These are phyloP conservation scores for Drosophila rhopaloa DNA, from an alignment of 1,140 invertebrate species.

Conservation along the genomic window DNA sequence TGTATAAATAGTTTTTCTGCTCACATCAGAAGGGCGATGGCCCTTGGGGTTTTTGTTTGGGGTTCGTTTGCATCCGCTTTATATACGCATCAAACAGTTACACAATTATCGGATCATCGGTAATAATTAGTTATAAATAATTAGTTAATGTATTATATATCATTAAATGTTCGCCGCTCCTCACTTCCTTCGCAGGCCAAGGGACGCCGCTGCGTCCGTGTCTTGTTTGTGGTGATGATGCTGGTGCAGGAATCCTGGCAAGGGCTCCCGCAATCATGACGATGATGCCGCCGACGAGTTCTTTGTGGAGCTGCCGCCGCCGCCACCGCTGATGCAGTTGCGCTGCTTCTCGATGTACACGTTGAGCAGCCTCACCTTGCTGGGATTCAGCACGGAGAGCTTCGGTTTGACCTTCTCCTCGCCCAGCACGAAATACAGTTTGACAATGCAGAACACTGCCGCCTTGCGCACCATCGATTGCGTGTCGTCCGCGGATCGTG, in stretches of 20 bases:
- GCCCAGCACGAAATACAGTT: conserved; percentile 93
- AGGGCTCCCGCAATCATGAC: conserved; percentile 72
- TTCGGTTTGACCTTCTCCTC: conserved; percentile 93
- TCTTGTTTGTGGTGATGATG: conserved; percentile 58
- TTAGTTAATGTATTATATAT: conserved; percentile 66
- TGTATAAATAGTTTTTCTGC: conserved; percentile 45
- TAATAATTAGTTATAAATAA: conserved; percentile 66
- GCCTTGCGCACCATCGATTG: conserved; percentile 96
- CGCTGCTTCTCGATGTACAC: conserved; percentile 82
- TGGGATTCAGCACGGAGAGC: conserved; percentile 91
- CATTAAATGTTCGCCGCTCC: conserved; percentile 44
- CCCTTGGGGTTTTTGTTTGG: conserved; percentile 21
- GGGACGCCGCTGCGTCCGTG: conserved; percentile 29
- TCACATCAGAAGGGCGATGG: conserved; percentile 13
- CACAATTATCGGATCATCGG: conserved; percentile 42
- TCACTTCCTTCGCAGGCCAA: conserved; percentile 50
- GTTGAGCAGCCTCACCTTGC: conserved; percentile 87
- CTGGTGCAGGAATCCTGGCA: conserved; percentile 26
- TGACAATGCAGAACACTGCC: conserved; percentile 97
- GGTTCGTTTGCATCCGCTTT: conserved; percentile 22
- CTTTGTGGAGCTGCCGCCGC: conserved; percentile 71
- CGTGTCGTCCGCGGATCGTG: conserved; percentile 94
- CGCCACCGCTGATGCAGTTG: conserved; percentile 50
- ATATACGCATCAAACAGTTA: conserved; percentile 61
- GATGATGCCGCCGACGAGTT: conserved; percentile 81